A percentile compares a stretch with the other conserved stretches of the same genome.
phyloP scores from a whole-genome alignment of 2,888 invertebrate genomes.

The Drosophila nigricruria region DNA sequence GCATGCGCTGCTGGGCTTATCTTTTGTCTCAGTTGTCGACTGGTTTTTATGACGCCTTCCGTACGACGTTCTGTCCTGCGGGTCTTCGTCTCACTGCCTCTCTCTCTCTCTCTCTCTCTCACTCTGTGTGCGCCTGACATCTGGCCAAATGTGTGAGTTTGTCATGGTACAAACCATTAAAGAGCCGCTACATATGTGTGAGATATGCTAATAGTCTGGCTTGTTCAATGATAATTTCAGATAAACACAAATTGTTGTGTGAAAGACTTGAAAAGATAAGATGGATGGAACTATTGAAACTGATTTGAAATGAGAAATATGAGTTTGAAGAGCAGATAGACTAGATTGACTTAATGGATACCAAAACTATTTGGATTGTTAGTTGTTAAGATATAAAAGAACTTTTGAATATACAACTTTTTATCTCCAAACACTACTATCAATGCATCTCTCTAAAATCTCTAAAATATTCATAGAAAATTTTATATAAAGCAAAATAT shows the following conservation, averaged over 20 bases:
- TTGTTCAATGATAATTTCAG: constrained; percentile 27
- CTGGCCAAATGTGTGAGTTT: constrained; percentile 59
- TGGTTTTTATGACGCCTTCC: constrained; percentile 63
- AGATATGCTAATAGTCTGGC: constrained; percentile 52
- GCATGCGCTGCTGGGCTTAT: constrained; percentile 56
- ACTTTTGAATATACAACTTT: background rate
- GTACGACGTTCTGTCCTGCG: constrained; percentile 21
- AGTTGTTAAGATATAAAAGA: background rate
- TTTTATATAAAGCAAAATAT: too few relatives aligned
- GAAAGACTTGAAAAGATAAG: constrained; percentile 11
- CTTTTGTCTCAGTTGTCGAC: constrained; percentile 68
- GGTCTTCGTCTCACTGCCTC: constrained; percentile 13
- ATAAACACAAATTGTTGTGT: constrained; percentile 27
- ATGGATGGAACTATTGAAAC: constrained; percentile 14
- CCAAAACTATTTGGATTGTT: background rate
- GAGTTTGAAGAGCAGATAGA: background rate
- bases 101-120: background rate
- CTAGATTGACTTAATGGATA: background rate
- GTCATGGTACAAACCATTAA: constrained; percentile 29
- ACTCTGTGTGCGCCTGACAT: constrained; percentile 48
- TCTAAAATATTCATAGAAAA: too few relatives aligned
- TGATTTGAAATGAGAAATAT: background rate
- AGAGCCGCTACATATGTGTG: constrained; percentile 32
- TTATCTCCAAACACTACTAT: too few relatives aligned
- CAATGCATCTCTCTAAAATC: too few relatives aligned